These are phyloP conservation scores for Vulpes ferrilata DNA, from an alignment of 2,113 vertebrate genomes.

Conservation along the genomic window DNA sequence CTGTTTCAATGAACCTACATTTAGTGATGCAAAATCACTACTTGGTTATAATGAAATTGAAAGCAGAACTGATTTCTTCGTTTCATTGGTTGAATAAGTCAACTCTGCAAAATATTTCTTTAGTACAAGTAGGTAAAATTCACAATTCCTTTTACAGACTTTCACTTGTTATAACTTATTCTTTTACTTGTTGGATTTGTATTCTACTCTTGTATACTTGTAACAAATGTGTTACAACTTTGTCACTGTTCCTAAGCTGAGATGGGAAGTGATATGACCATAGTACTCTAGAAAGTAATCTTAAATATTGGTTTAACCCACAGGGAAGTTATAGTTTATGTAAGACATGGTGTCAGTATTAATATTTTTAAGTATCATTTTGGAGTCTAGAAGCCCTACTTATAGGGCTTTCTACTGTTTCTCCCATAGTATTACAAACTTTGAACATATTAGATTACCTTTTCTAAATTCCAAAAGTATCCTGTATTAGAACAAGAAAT, in stretches of 20 bases:
- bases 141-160: not conserved
- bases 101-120: not conserved
- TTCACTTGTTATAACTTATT: not conserved
- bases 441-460: not conserved
- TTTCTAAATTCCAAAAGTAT: slow-evolving; percentile 19
- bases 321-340: not conserved
- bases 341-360: not conserved
- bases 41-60: slow-evolving; percentile 19
- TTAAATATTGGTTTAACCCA: not conserved
- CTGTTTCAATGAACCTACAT: slow-evolving; percentile 11
- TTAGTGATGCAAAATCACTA: slow-evolving; percentile 7
- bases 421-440: not conserved
- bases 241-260: not conserved
- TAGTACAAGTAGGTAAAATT: not conserved
- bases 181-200: slow-evolving; percentile 16
- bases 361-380: not conserved
- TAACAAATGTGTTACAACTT: not conserved
- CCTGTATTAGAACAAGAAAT: slow-evolving; percentile 18
- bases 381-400: not conserved
- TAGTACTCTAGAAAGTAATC: not conserved
- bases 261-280: not conserved
- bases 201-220: not conserved
- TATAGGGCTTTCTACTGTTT: not conserved
- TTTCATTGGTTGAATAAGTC: slow-evolving; percentile 41
- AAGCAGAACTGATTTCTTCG: slow-evolving; percentile 41